phyloP scores from a whole-genome alignment of 2,888 invertebrate species.

The Aplocera efformata region DNA sequence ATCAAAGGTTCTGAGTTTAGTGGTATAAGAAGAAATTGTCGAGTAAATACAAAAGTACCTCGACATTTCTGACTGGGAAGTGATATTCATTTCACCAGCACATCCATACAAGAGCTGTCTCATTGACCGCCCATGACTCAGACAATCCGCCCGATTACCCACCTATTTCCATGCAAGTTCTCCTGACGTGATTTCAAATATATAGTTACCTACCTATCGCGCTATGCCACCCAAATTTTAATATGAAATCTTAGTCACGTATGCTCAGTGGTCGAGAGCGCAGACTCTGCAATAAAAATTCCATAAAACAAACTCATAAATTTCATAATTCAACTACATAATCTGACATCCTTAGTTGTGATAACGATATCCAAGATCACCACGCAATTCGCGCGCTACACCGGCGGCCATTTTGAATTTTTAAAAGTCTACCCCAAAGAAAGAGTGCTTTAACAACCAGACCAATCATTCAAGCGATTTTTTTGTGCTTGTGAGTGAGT shows the following conservation, averaged over 20 bases:
- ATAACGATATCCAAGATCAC: conserved; percentile 31
- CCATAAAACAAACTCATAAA: conserved; percentile 43
- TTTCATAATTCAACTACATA: conserved; percentile 20
- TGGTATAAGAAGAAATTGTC: no score
- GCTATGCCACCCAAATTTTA: conserved; percentile 66
- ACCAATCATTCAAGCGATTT: conserved; percentile 34
- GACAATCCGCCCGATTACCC: conserved; percentile 28
- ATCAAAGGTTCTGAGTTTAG: no score
- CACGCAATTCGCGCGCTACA: conserved; percentile 53
- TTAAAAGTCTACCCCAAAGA: conserved; percentile 48
- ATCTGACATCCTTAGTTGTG: conserved; percentile 27
- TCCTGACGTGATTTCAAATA: conserved; percentile 61
- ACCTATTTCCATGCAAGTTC: conserved; percentile 44
- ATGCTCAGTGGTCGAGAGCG: conserved; percentile 60
- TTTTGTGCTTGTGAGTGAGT: conserved; percentile 17
- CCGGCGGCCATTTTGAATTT: conserved; percentile 53
- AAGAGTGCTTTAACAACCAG: conserved; percentile 55
- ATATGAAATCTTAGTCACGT: conserved; percentile 70
- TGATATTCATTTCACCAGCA: conserved; percentile 4
- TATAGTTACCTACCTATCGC: conserved; percentile 48
- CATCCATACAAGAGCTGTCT: conserved; percentile 9
- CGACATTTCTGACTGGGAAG: conserved; percentile 3
- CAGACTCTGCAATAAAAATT: conserved; percentile 61
- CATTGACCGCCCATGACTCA: conserved; percentile 26
- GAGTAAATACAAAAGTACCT: conserved; percentile 2